Evolutionary conservation across 2,888 invertebrate species (phyloP), one percentile per base, ranked within the genome.

Genomic region (Prosopocoilus inquinatus): DNA sequence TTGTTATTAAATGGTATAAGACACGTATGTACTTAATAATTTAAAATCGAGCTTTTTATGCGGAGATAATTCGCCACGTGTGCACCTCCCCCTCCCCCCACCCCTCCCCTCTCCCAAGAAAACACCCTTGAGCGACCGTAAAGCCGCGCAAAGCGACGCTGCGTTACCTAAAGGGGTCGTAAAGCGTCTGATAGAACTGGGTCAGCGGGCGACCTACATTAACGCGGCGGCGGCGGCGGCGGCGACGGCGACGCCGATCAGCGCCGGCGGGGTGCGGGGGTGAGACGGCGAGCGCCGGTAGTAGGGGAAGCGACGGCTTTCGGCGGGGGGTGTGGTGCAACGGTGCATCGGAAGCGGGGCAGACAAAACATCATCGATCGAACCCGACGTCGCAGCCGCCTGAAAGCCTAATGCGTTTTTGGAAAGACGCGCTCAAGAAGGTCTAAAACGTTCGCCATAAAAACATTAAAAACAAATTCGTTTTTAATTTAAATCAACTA

Each of bases 131-230:
- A 34, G 35, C 51, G 43, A 44, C 47, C 50, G 48, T 56, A 56
- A 56, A 56, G 47, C 54, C 47, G 48, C 54, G 57, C 58, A 63
- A 61, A 53, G 52, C 47, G 50, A 52, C 54, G 53, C 67, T 67
- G 69, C 69, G 68, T 64, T 66, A 63, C 64, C 62, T 63, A 67
- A 68, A 63, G 67, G 69, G 69, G 62, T 62, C 58, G 62, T 61
- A 67, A 67, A 65, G 64, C 64, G 66, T 70, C 68, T 69, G 59
- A 57, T 34, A 36, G 62, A 67, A 66, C 62, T 65, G 62, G 66
- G 64, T 65, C 68, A 69, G 67, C 64, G 58, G 65, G 65, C 66
- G 62, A 67, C 64, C 65, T 58, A 64, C 58, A 58, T 64, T 51
- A 61, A 49, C 55, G 61, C 57, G 60, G 57, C 43, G 52, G 58